Evolutionary conservation across 2,888 invertebrate genomes (phyloP), one percentile per base, ranked within the genome.

Genomic region (Philereme vetulata): DNA sequence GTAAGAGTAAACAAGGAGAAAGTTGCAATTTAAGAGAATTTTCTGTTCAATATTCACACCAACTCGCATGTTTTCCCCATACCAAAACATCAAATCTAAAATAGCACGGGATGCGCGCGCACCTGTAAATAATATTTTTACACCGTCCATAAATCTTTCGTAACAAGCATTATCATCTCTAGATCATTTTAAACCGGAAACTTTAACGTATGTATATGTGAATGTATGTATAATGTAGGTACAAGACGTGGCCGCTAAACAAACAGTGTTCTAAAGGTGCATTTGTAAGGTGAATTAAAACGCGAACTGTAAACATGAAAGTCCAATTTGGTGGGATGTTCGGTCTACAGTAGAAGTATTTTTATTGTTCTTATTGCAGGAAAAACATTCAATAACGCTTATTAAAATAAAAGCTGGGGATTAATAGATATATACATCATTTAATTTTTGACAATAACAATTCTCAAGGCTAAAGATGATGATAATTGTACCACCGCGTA

Each of bases 221-320:
- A 44, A 49, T 56, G 47, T 51, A 35, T 51, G 42, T 34, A 36
- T 43, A 49, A 51, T 48, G 10, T 45, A 46, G 34, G 50, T 56
- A 42, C n/a, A n/a, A 36, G 34, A 51, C 56, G 59, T 60, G 51
- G 53, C 53, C 52, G 53, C 38, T 44, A 51, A 43, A 51, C 56
- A 63, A 61, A 65, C 64, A 64, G 10, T 51, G 61, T 65, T 56
- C 62, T 61, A 58, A 66, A 68, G 68, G 65, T 68, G 68, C 64
- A 64, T 68, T 65, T 66, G 62, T 48, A 56, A 62, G 63, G 70
- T 66, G 61, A 64, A 66, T 65, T 62, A 51, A 60, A 62, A 47
- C 51, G 59, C 34, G 44, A 55, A 45, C 56, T 36, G 56, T 66
- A 70, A 66, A 68, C 66, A 70, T 53, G 51, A 51, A 64, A 60